Percentiles rank a stretch among this genome's conserved stretches.
Conservation (phyloP, 2,888 invertebrate genomes). For the Amphipyra berbera region DNA sequence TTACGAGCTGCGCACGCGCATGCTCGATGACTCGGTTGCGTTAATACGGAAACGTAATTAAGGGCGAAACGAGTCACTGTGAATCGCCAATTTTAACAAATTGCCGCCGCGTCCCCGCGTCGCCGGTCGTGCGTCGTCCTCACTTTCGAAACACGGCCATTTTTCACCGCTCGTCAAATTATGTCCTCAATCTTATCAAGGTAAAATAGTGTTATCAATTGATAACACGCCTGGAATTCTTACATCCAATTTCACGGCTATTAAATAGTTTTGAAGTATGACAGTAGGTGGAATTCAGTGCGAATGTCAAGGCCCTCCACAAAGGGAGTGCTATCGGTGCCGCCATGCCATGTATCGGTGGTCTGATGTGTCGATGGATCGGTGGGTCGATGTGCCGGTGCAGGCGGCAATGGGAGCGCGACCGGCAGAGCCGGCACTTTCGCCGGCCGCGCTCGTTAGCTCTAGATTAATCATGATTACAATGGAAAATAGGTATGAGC, state of each 20-base stretch:
- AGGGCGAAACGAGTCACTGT: slow-evolving; percentile 56
- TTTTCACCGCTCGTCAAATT: not conserved
- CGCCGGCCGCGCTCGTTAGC: slow-evolving; percentile 62
- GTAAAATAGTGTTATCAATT: slow-evolving; percentile 48
- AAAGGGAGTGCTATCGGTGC: slow-evolving; percentile 31
- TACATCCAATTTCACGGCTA: slow-evolving; percentile 8
- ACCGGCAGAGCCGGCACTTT: slow-evolving; percentile 68
- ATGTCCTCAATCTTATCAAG: slow-evolving; percentile 48
- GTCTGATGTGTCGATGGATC: not conserved
- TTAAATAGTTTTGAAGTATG: slow-evolving; percentile 21
- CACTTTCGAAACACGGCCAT: not conserved
- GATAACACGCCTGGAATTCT: slow-evolving; percentile 19
- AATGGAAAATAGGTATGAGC: slow-evolving; percentile 49
- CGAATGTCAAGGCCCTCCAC: slow-evolving; percentile 56
- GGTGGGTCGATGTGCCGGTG: slow-evolving; percentile 15
- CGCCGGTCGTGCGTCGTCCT: too few species aligned
- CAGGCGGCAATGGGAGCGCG: slow-evolving; percentile 69
- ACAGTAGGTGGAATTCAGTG: slow-evolving; percentile 17
- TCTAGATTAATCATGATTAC: slow-evolving; percentile 60
- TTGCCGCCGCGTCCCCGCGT: too few species aligned
- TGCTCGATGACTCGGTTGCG: slow-evolving; percentile 50
- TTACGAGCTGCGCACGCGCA: slow-evolving; percentile 26
- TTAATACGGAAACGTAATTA: slow-evolving; percentile 80
- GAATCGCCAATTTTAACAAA: slow-evolving; percentile 50
- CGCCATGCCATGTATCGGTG: not conserved